Conservation (phyloP, 1,140 invertebrate species). For the Drosophila persimilis region DNA sequence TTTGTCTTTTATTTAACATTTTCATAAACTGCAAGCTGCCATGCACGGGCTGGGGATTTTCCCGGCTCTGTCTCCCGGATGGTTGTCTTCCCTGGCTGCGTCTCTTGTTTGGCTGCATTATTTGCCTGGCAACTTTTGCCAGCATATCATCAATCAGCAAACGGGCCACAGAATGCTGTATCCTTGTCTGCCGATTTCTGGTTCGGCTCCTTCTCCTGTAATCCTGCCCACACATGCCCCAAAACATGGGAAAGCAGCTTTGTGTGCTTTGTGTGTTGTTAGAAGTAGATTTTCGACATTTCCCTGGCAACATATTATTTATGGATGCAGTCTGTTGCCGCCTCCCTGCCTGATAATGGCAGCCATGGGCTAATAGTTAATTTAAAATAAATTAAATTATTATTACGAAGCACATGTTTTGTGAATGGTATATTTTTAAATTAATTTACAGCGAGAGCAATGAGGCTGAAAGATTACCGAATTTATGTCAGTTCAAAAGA, state of each 20-base stretch:
- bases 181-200: neutral
- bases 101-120: conserved; percentile 22
- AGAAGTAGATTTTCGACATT: conserved; percentile 12
- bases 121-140: conserved; percentile 49
- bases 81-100: too few relatives aligned
- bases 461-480: conserved; percentile 17
- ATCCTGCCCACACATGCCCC: conserved; percentile 10
- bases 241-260: conserved; percentile 1
- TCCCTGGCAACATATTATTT: conserved; percentile 36
- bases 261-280: neutral
- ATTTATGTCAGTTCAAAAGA: neutral
- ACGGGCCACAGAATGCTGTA: conserved; percentile 6
- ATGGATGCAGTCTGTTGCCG: conserved; percentile 22
- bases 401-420: conserved; percentile 17
- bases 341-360: conserved; percentile 14
- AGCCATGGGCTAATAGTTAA: conserved; percentile 18
- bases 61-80: neutral
- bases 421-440: neutral
- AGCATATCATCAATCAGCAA: conserved; percentile 68
- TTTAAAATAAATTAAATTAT: conserved; percentile 39
- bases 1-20: conserved; percentile 57
- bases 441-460: conserved; percentile 12
- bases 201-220: conserved; percentile 10
- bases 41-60: neutral
- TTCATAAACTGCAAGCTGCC: conserved; percentile 36